phyloP scores from a whole-genome alignment of 2,113 vertebrate species.

The Pterophyllum scalare region DNA sequence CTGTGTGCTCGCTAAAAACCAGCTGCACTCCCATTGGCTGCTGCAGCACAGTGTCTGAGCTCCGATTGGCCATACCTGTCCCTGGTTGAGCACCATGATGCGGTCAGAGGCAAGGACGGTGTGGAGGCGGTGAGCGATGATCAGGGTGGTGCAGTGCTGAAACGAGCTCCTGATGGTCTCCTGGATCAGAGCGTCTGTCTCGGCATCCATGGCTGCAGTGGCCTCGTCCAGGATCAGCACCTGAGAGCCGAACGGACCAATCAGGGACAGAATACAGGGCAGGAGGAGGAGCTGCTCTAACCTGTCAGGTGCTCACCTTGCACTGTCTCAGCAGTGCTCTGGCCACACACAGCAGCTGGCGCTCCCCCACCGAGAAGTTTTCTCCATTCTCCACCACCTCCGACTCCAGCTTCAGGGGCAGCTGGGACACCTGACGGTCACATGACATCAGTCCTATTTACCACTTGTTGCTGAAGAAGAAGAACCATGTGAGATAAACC shows the following conservation, averaged over 20 bases:
- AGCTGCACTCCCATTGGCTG: not conserved
- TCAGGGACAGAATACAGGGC: not conserved
- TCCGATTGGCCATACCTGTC: conserved; percentile 66
- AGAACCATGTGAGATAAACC: not conserved
- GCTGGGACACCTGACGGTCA: conserved; percentile 85
- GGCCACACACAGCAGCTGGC: conserved; percentile 91
- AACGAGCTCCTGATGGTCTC: conserved; percentile 92
- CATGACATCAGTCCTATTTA: no score
- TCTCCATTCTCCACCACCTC: conserved; percentile 95
- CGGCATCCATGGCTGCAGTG: conserved; percentile 92
- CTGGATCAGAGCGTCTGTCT: conserved; percentile 92
- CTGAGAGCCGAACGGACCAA: conserved; percentile 68
- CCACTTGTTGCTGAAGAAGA: not conserved
- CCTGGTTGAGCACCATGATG: conserved; percentile 94
- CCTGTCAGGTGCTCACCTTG: conserved; percentile 81
- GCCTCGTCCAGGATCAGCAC: conserved; percentile 93
- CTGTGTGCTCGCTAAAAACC: not conserved
- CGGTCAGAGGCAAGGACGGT: conserved; percentile 90
- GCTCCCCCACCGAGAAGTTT: conserved; percentile 93
- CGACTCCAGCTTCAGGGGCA: conserved; percentile 91
- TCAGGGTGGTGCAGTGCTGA: conserved; percentile 92
- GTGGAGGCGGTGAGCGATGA: conserved; percentile 92
- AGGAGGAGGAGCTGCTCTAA: not conserved
- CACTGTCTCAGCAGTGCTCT: conserved; percentile 89
- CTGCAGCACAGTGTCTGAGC: not conserved